A percentile compares a stretch with the other conserved stretches of the same genome.
These are phyloP conservation scores for Nibea albiflora DNA, from an alignment of 2,113 vertebrate species.

Conservation along the genomic window DNA sequence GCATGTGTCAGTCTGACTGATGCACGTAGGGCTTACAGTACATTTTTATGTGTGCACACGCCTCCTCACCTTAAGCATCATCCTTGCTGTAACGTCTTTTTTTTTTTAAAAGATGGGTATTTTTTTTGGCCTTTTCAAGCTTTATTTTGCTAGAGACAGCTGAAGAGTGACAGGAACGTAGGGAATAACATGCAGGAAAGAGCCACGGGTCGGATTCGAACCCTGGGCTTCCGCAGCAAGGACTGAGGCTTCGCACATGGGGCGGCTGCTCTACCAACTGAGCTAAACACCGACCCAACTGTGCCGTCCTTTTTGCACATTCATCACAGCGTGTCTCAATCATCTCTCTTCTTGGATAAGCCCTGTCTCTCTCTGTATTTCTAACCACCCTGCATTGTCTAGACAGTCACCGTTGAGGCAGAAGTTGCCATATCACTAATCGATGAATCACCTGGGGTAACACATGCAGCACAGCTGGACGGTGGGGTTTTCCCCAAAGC, in stretches of 20 bases:
- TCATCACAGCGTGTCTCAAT: conserved; percentile 12
- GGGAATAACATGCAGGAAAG: too few species aligned
- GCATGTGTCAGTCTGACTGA: conserved; percentile 45
- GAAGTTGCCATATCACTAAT: conserved; percentile 68
- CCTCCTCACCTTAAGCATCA: conserved; percentile 2
- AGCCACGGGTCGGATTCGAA: too few species aligned
- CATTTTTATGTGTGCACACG: not conserved
- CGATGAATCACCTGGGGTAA: conserved; percentile 71
- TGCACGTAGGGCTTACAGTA: conserved; percentile 14
- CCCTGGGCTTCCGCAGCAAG: too few species aligned
- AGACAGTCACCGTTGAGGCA: conserved; percentile 61
- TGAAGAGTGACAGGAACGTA: too few species aligned
- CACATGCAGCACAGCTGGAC: conserved; percentile 60
- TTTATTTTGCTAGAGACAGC: too few species aligned
- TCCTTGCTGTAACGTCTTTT: not conserved
- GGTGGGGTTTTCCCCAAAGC: conserved; percentile 46
- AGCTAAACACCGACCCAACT: not conserved
- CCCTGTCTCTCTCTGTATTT: conserved; percentile 40
- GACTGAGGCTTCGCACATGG: too few species aligned
- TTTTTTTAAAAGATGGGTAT: too few species aligned
- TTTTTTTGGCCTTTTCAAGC: too few species aligned
- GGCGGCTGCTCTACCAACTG: too few species aligned
- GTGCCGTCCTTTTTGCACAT: conserved; percentile 5
- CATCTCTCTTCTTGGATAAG: conserved; percentile 20
- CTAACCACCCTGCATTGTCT: conserved; percentile 53